Evolutionary conservation across 2,797 vertebrate species (phyloP).

Genomic region (Diplodus puntazzo): DNA sequence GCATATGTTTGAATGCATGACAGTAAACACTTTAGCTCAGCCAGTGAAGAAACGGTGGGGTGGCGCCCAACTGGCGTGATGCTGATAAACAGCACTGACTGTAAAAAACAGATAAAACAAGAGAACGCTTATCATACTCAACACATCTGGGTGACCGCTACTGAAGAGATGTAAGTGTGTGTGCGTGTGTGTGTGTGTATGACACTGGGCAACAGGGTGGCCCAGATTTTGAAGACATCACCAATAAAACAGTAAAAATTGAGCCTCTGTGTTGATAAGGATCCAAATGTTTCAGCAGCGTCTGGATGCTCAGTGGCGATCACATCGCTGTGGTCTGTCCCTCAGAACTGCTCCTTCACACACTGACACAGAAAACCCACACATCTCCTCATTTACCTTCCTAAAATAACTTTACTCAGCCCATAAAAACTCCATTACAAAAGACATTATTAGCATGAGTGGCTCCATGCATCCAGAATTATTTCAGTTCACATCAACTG

Average conservation of each 20-base stretch:
- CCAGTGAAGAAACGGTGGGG: constrained; percentile 6
- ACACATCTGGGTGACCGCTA: constrained; percentile 53
- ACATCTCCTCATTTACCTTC: not conserved
- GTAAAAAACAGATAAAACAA: not conserved
- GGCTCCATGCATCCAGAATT: not conserved
- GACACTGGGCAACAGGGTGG: not conserved
- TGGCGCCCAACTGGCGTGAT: constrained; percentile 51
- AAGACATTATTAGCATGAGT: constrained; percentile 17
- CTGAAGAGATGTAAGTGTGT: constrained; percentile 8
- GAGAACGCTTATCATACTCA: constrained; percentile 57
- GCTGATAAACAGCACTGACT: constrained; percentile 65
- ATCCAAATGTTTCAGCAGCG: not conserved
- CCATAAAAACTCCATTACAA: not conserved
- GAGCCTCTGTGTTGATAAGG: not conserved
- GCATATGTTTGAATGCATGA: not conserved
- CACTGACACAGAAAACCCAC: constrained; percentile 9
- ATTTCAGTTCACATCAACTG: constrained; percentile 18
- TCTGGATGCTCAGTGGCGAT: not conserved
- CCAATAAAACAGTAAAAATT: not conserved
- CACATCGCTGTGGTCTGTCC: not conserved
- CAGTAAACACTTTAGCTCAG: constrained; percentile 7
- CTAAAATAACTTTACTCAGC: constrained; percentile 5
- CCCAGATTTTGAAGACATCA: not conserved
- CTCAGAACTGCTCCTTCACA: constrained; percentile 4
- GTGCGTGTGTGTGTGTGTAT: not conserved